Evolutionary conservation across 2,113 vertebrate species (phyloP).

Genomic region (Notiomystis cincta): DNA sequence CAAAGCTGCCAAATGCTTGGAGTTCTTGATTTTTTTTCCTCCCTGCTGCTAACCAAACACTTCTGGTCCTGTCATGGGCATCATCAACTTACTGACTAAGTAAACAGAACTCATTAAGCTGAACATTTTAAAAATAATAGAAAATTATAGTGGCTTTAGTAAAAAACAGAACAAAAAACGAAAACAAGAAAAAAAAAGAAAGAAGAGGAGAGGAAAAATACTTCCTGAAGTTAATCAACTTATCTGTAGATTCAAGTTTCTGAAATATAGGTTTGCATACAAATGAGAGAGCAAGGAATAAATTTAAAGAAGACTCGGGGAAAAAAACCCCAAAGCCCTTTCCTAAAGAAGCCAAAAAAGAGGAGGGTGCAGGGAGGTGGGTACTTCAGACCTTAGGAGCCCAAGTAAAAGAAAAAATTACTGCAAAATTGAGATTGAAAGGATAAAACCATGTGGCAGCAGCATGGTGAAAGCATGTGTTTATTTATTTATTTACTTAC

Average conservation of each 20-base stretch:
- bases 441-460: neutral
- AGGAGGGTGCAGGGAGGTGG: neutral
- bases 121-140: neutral
- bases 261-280: neutral
- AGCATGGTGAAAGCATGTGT: neutral
- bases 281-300: neutral
- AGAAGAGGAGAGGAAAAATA: neutral
- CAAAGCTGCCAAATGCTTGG: constrained; percentile 40
- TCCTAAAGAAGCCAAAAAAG: neutral
- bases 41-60: constrained; percentile 33
- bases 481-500: neutral
- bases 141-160: neutral
- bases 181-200: neutral
- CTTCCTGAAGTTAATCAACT: neutral
- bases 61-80: neutral
- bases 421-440: neutral
- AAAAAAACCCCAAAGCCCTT: accelerated
- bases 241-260: neutral
- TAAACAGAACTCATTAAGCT: constrained; percentile 5
- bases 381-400: neutral
- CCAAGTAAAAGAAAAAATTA: neutral
- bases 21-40: constrained; percentile 39
- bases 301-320: neutral
- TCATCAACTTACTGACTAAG: constrained; percentile 27
- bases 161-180: no score